These are phyloP conservation scores for Cetoscarus ocellatus DNA, from an alignment of 2,797 vertebrate species.

Conservation along the genomic window DNA sequence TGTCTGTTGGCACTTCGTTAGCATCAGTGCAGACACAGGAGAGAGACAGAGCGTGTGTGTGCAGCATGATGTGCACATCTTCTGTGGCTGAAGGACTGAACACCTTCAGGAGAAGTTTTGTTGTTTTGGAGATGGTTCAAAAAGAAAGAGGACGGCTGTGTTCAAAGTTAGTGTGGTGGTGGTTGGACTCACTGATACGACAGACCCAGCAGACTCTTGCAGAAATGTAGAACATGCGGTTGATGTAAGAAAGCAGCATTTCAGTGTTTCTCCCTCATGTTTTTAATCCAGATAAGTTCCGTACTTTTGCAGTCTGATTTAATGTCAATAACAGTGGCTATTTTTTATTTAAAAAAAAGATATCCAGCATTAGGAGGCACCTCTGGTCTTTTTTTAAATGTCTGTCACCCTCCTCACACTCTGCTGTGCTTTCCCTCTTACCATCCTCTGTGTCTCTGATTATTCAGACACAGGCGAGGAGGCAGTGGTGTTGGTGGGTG, in stretches of 20 bases:
- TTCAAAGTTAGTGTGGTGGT: conserved; percentile 21
- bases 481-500: conserved; percentile 54
- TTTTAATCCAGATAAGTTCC: conserved; percentile 22
- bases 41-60: conserved; percentile 22
- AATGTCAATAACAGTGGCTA: conserved; percentile 26
- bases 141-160: conserved; percentile 5
- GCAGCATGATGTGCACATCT: conserved; percentile 18
- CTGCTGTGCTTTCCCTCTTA: not conserved
- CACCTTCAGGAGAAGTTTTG: not conserved
- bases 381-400: conserved; percentile 12
- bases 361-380: conserved; percentile 44
- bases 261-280: conserved; percentile 56
- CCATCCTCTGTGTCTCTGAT: not conserved
- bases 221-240: conserved; percentile 30
- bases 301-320: conserved; percentile 16
- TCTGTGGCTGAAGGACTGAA: conserved; percentile 10
- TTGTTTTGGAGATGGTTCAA: conserved; percentile 19
- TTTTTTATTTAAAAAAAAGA: conserved; percentile 33
- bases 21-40: conserved; percentile 40
- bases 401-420: not conserved
- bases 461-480: conserved; percentile 47
- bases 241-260: conserved; percentile 67
- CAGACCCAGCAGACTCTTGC: conserved; percentile 11
- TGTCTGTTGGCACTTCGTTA: conserved; percentile 65
- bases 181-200: conserved; percentile 25